Percentiles rank a stretch among this genome's conserved stretches.
Conservation (phyloP, 2,888 invertebrate genomes). For the Dascillus cervinus region DNA sequence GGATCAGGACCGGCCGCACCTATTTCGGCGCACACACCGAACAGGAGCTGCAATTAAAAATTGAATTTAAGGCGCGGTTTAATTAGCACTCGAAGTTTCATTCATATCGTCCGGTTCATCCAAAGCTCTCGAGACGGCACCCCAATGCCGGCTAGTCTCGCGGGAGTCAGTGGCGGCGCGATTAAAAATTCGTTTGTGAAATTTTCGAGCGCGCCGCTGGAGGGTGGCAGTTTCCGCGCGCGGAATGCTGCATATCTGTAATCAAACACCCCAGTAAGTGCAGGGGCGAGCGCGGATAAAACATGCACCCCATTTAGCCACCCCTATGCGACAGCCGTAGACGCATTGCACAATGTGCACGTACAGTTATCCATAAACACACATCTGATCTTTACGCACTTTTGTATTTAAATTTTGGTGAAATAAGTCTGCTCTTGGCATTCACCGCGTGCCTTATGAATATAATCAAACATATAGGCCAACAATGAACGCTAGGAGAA, state of each 20-base stretch:
- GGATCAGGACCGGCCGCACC: slow-evolving; percentile 14
- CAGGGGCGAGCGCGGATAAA: slow-evolving; percentile 29
- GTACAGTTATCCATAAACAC: slow-evolving; percentile 8
- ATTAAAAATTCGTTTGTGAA: too few species aligned
- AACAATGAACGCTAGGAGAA: slow-evolving; percentile 94
- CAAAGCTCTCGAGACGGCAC: too few species aligned
- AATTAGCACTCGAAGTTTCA: too few species aligned
- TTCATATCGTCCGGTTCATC: too few species aligned
- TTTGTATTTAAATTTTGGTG: slow-evolving; percentile 29
- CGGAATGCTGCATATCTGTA: slow-evolving; percentile 29
- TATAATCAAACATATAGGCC: slow-evolving; percentile 77
- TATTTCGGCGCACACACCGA: slow-evolving; percentile 10
- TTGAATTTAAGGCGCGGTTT: too few species aligned
- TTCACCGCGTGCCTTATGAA: slow-evolving; percentile 99
- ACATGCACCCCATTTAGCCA: slow-evolving; percentile 31
- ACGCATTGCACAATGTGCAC: slow-evolving; percentile 9
- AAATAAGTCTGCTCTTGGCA: slow-evolving; percentile 89
- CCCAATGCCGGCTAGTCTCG: too few species aligned
- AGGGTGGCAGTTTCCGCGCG: too few species aligned
- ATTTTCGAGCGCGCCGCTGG: too few species aligned
- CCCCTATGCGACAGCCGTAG: slow-evolving; percentile 18
- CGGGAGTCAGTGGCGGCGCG: too few species aligned
- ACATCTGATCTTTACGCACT: not conserved
- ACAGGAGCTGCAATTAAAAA: too few species aligned
- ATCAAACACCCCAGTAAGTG: slow-evolving; percentile 30